Evolutionary conservation across 1,140 invertebrate genomes (phyloP), one percentile per base, ranked within the genome.

Genomic region (Drosophila truncata): DNA sequence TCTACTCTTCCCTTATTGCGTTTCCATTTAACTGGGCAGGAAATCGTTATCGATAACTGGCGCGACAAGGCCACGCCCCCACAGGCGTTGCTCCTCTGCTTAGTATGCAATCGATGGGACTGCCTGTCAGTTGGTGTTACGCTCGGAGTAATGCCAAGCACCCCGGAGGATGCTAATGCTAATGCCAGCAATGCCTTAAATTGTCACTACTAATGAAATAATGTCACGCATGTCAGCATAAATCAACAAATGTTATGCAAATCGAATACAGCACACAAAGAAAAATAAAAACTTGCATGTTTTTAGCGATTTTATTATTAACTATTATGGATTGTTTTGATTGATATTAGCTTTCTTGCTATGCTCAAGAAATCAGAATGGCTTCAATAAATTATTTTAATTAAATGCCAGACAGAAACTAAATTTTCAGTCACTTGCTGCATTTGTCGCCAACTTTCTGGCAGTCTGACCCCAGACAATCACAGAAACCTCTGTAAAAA

Each of bases 331-430:
- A 16, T 37, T 41, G 2, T 27, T n/a, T 11, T 9, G 46, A 27
- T 49, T 27, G 25, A 27, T 49, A 1, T n/a, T n/a, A 11, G 16
- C 4, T 27, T 11, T 49, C 50, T 14, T 14, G 18, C 5, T 52
- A 20, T 41, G 37, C 50, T 46, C 20, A 50, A 42, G 60, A 50
- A 62, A 58, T 75, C 29, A 14, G 14, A 65, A 31, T 27, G 60
- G 39, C 73, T 80, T 82, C 63, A 73, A 58, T 79, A 60, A 82
- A 83, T 83, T 79, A 79, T 82, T 82, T 83, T 60, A 83, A 79
- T 82, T 42, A 75, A 79, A 82, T 83, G 59, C 80, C 80, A 83
- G 80, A 83, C 80, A 76, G 46, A 42, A 42, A 52, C 52, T n/a
- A 59, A 77, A 66, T 71, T 80, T 80, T 59, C 44, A 78, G 72